phyloP scores from a whole-genome alignment of 1,140 invertebrate genomes.

The Drosophila parabipectinata region DNA sequence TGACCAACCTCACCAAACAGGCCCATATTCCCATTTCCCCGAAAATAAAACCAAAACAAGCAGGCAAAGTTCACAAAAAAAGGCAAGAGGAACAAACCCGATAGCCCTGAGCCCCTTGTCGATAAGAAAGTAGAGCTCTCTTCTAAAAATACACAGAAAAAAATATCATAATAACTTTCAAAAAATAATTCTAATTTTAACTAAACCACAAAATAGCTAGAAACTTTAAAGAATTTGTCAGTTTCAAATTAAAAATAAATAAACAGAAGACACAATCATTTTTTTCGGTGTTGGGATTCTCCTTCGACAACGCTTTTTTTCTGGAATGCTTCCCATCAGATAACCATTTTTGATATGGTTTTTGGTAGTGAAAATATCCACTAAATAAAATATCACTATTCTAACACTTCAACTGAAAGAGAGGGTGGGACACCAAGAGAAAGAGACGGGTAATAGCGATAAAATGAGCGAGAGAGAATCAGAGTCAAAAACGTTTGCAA shows the following conservation, averaged over 20 bases:
- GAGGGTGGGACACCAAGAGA: constrained; percentile 5
- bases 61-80: constrained; percentile 48
- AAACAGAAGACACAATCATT: not conserved
- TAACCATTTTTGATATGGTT: constrained; percentile 3
- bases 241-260: not conserved
- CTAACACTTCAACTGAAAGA: constrained; percentile 36
- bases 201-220: not conserved
- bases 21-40: constrained; percentile 37
- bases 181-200: not conserved
- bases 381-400: constrained; percentile 27
- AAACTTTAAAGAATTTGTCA: not conserved
- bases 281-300: constrained; percentile 4
- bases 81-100: constrained; percentile 27
- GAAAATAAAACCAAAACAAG: constrained; percentile 39
- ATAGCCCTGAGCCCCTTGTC: constrained; percentile 35
- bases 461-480: constrained; percentile 15
- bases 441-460: not conserved
- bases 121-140: constrained; percentile 36
- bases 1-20: constrained; percentile 66
- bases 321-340: constrained; percentile 20
- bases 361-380: not conserved
- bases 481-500: constrained; percentile 62
- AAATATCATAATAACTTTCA: not conserved
- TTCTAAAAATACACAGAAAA: not conserved
- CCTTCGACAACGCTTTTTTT: not conserved